Evolutionary conservation across 2,888 invertebrate species (phyloP).

Genomic region (Neoaliturus tenellus): DNA sequence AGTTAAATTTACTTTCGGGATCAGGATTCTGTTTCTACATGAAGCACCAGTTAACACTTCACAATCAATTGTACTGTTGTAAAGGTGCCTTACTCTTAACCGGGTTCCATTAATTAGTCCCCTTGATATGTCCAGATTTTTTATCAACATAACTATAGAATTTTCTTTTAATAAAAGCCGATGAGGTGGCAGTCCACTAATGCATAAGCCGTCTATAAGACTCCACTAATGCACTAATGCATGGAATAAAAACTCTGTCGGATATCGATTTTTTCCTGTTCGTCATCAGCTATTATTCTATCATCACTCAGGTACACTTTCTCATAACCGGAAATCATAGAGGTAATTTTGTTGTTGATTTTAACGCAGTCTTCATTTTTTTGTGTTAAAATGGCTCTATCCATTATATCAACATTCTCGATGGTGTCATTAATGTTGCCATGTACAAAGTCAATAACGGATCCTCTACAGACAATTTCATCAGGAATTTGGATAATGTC

Average conservation of each 20-base stretch:
- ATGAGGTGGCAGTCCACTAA: constrained; percentile 32
- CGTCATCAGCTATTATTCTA: constrained; percentile 1
- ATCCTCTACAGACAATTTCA: constrained; percentile 2
- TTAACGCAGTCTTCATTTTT: constrained; percentile 24
- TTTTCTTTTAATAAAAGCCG: background rate
- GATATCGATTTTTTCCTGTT: constrained; percentile 31
- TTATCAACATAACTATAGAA: constrained; percentile 11
- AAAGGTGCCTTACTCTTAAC: background rate
- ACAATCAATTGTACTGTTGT: constrained; percentile 26
- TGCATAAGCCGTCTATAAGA: too few species aligned
- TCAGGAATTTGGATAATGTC: constrained; percentile 4
- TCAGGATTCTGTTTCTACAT: background rate
- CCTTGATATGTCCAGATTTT: constrained; percentile 14
- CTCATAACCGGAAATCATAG: background rate
- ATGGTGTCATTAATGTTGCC: background rate
- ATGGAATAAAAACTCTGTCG: constrained; percentile 1
- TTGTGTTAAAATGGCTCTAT: constrained; percentile 20
- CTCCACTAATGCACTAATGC: too few species aligned
- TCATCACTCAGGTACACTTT: constrained; percentile 34
- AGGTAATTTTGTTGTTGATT: constrained; percentile 2
- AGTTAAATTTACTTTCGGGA: constrained; percentile 16
- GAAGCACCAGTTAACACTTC: constrained; percentile 9
- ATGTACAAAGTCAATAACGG: constrained; percentile 14
- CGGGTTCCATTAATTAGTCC: too few species aligned
- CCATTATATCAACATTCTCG: background rate